Evolutionary conservation across 2,797 vertebrate species (phyloP).

Genomic region (Pseudomugil tenellus): DNA sequence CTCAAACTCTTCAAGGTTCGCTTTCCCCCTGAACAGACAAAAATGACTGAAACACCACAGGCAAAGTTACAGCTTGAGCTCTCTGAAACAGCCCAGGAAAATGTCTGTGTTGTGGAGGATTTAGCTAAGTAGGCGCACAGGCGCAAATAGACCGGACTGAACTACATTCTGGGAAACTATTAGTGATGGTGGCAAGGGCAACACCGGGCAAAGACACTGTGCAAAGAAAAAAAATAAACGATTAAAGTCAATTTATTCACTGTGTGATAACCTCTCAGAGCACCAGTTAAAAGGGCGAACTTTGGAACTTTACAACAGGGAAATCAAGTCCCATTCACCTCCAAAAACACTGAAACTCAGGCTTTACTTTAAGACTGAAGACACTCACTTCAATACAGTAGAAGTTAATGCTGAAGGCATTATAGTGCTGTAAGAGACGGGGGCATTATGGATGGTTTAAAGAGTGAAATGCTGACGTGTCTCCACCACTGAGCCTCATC

Average conservation of each 20-base stretch:
- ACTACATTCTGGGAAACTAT: conserved; percentile 10
- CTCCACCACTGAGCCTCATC: background rate
- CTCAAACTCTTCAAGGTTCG: conserved; percentile 2
- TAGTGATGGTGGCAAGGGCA: conserved; percentile 19
- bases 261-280: background rate
- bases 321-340: background rate
- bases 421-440: conserved; percentile 5
- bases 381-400: conserved; percentile 8
- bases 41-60: conserved; percentile 8
- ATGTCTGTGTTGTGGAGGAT: conserved; percentile 6
- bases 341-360: conserved; percentile 2
- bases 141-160: background rate
- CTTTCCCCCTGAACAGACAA: background rate
- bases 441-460: conserved; percentile 2
- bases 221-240: background rate
- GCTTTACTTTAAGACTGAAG: conserved; percentile 1
- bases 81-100: conserved; percentile 5
- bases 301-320: conserved; percentile 8
- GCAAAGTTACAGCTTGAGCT: conserved; percentile 17
- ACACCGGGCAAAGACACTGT: background rate
- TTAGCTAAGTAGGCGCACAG: conserved; percentile 4
- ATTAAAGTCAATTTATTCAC: conserved; percentile 3
- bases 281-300: background rate
- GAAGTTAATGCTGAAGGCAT: conserved; percentile 16
- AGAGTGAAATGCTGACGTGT: conserved; percentile 12